These are phyloP conservation scores for Eupithecia tripunctaria DNA, from an alignment of 2,888 invertebrate genomes.

Conservation along the genomic window DNA sequence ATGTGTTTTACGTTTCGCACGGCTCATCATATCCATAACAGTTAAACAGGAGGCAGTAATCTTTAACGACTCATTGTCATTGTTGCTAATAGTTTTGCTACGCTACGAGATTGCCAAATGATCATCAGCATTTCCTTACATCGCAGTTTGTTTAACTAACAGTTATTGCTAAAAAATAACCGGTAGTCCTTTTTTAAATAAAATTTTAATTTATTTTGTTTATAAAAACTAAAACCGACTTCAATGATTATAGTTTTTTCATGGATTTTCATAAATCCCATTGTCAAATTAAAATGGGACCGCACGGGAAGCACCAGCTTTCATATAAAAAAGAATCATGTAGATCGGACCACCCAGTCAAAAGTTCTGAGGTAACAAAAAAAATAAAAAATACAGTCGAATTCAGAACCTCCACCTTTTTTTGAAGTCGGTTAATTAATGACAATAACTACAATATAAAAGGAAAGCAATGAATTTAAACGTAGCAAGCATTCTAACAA, in stretches of 20 bases:
- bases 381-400: too few species aligned
- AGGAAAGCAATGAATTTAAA: slow-evolving; percentile 30
- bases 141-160: background rate
- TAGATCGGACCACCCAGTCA: too few species aligned
- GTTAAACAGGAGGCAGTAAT: slow-evolving; percentile 72
- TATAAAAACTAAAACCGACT: too few species aligned
- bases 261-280: too few species aligned
- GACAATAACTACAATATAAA: background rate
- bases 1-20: slow-evolving; percentile 64
- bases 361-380: too few species aligned
- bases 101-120: slow-evolving; percentile 64
- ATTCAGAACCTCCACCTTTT: too few species aligned
- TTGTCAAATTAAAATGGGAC: too few species aligned
- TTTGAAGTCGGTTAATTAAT: background rate
- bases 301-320: too few species aligned
- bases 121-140: slow-evolving; percentile 40
- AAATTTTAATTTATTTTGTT: too few species aligned
- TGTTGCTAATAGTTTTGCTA: slow-evolving; percentile 65
- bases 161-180: background rate
- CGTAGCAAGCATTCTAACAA: slow-evolving; percentile 21
- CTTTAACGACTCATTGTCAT: slow-evolving; percentile 79
- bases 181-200: background rate
- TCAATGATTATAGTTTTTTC: too few species aligned
- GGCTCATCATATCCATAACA: slow-evolving; percentile 68
- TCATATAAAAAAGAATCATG: too few species aligned